These are phyloP conservation scores for Oncorhynchus mykiss DNA, from an alignment of 2,113 vertebrate species.

Conservation along the genomic window DNA sequence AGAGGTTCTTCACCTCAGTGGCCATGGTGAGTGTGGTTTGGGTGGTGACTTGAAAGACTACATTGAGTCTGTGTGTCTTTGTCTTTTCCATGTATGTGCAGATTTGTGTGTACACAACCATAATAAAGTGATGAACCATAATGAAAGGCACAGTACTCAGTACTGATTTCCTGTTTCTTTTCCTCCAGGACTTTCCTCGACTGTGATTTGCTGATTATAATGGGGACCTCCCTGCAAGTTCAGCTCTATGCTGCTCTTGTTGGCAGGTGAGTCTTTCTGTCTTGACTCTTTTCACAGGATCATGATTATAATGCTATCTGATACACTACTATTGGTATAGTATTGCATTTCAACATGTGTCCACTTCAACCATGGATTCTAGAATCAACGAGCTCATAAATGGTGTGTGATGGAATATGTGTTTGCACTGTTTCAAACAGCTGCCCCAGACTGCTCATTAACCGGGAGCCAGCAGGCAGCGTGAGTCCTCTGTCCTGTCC, in stretches of 20 bases:
- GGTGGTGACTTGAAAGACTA: background rate
- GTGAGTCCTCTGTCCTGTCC: slow-evolving; percentile 59
- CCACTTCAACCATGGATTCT: too few relatives aligned
- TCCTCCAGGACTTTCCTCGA: slow-evolving; percentile 80
- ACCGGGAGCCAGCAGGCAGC: slow-evolving; percentile 89
- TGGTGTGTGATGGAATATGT: background rate
- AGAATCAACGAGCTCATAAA: too few relatives aligned
- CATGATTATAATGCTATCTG: too few relatives aligned
- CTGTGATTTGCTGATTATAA: slow-evolving; percentile 87
- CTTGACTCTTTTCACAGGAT: background rate
- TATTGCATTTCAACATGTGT: too few relatives aligned
- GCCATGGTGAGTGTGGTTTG: slow-evolving; percentile 75
- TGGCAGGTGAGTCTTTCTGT: slow-evolving; percentile 65
- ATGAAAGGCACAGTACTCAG: too few relatives aligned
- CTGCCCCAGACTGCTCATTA: slow-evolving; percentile 87
- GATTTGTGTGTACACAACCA: slow-evolving; percentile 2
- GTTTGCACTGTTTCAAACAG: slow-evolving; percentile 77
- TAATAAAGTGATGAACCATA: background rate
- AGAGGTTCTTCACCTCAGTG: slow-evolving; percentile 83
- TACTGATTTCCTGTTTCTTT: background rate
- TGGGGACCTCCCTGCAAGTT: slow-evolving; percentile 92
- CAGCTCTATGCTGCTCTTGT: slow-evolving; percentile 90
- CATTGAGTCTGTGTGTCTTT: background rate
- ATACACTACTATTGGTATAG: too few relatives aligned
- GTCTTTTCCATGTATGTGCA: background rate